phyloP scores from a whole-genome alignment of 1,140 invertebrate genomes.

The Plutomurus gul region DNA sequence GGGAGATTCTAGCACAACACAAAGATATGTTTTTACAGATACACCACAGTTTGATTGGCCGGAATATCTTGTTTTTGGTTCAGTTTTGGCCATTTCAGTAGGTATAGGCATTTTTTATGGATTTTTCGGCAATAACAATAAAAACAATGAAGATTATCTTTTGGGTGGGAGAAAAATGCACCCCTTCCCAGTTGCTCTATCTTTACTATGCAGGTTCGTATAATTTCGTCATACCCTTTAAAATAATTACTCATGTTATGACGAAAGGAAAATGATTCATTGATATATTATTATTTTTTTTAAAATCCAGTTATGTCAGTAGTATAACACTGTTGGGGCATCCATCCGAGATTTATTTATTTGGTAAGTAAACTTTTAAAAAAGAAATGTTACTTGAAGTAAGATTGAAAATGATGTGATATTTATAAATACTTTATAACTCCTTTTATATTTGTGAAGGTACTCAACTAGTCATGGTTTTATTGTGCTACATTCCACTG shows the following conservation, averaged over 20 bases:
- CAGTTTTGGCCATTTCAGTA: slow-evolving; percentile 30
- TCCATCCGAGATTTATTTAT: not conserved
- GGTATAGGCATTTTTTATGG: slow-evolving; percentile 43
- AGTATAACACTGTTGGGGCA: not conserved
- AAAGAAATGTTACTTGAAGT: no score
- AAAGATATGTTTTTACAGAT: no score
- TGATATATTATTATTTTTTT: not conserved
- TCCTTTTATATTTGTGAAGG: not conserved
- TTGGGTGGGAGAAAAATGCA: slow-evolving; percentile 42
- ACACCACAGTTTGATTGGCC: slow-evolving; percentile 1
- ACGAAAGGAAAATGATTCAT: not conserved
- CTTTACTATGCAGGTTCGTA: slow-evolving; percentile 42
- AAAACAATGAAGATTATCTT: slow-evolving; percentile 44
- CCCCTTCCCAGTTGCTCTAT: slow-evolving; percentile 47
- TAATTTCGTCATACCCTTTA: not conserved
- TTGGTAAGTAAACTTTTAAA: not conserved
- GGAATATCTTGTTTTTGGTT: not conserved
- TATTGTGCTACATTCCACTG: slow-evolving; percentile 50
- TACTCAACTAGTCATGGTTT: slow-evolving; percentile 43
- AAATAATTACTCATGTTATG: not conserved
- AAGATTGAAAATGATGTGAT: no score
- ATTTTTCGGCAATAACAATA: slow-evolving; percentile 37
- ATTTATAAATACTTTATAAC: not conserved
- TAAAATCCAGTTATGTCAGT: not conserved
- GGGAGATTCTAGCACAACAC: no score